Conservation (phyloP, 2,113 vertebrate genomes). For the Eublepharis macularius region DNA sequence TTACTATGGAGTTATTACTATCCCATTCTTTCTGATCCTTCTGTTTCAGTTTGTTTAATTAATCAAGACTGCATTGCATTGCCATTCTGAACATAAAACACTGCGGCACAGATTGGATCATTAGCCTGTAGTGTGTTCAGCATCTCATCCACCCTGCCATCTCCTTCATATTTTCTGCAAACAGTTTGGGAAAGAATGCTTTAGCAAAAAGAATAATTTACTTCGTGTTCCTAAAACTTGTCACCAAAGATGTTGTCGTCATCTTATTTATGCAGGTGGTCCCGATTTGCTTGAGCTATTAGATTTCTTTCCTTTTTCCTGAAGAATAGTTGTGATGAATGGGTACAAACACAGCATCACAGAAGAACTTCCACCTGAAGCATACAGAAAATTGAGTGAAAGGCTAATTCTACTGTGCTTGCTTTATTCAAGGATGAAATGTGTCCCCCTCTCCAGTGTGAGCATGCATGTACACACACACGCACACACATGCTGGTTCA, state of each 20-base stretch:
- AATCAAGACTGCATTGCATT: conserved; percentile 32
- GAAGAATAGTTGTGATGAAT: conserved; percentile 6
- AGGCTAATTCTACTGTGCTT: conserved; percentile 22
- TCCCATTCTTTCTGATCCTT: conserved; percentile 47
- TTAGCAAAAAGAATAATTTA: background rate
- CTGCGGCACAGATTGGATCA: background rate
- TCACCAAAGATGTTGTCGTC: conserved; percentile 10
- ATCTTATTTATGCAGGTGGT: background rate
- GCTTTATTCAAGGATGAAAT: background rate
- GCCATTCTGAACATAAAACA: background rate
- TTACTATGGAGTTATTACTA: conserved; percentile 55
- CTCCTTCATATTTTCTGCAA: background rate
- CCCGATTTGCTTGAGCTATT: background rate
- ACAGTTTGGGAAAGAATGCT: background rate
- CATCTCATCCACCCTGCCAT: background rate
- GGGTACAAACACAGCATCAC: background rate
- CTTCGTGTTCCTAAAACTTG: background rate
- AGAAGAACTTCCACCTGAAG: background rate
- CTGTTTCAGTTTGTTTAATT: conserved; percentile 42
- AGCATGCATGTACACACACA: background rate
- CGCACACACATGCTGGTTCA: too few species aligned
- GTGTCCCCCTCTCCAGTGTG: background rate
- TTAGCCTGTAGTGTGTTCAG: background rate
- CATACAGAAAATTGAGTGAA: background rate
- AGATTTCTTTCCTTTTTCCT: background rate